A percentile compares a stretch with the other conserved stretches of the same genome.
Evolutionary conservation across 2,888 invertebrate genomes (phyloP).

Genomic region (Cerastis leucographa): DNA sequence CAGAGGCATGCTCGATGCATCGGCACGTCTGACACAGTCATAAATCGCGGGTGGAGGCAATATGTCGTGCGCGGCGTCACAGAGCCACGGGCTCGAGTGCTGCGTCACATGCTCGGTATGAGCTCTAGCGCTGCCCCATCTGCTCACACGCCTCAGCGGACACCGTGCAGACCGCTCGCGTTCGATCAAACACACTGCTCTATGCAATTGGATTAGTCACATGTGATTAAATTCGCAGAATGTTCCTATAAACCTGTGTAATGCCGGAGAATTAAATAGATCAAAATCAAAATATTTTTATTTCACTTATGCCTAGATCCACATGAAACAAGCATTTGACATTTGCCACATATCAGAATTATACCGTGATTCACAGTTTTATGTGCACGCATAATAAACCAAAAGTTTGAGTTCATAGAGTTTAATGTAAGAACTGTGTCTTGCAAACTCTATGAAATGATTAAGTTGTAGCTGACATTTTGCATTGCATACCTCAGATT

Average conservation of each 20-base stretch:
- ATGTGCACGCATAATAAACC: no score
- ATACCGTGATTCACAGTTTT: background rate
- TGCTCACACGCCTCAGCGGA: constrained; percentile 66
- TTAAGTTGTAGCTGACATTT: background rate
- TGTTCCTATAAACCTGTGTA: constrained; percentile 8
- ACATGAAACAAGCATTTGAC: background rate
- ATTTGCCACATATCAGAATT: background rate
- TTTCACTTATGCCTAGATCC: no score
- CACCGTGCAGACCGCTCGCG: constrained; percentile 28
- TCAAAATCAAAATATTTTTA: no score
- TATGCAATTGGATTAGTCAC: constrained; percentile 40
- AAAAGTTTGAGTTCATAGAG: no score
- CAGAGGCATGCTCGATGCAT: constrained; percentile 31
- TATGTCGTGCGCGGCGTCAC: constrained; percentile 28
- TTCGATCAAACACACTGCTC: constrained; percentile 13
- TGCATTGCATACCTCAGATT: background rate
- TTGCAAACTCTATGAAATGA: background rate
- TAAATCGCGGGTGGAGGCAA: constrained; percentile 39
- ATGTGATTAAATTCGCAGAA: constrained; percentile 28
- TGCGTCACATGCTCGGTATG: background rate
- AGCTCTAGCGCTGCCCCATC: constrained; percentile 51
- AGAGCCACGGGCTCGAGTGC: background rate
- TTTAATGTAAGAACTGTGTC: no score
- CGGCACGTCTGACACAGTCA: constrained; percentile 27
- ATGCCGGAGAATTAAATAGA: constrained; percentile 1